Percentiles rank a stretch among this genome's conserved stretches.
Conservation (phyloP, 2,797 vertebrate species). For the Lithobates sylvaticus region DNA sequence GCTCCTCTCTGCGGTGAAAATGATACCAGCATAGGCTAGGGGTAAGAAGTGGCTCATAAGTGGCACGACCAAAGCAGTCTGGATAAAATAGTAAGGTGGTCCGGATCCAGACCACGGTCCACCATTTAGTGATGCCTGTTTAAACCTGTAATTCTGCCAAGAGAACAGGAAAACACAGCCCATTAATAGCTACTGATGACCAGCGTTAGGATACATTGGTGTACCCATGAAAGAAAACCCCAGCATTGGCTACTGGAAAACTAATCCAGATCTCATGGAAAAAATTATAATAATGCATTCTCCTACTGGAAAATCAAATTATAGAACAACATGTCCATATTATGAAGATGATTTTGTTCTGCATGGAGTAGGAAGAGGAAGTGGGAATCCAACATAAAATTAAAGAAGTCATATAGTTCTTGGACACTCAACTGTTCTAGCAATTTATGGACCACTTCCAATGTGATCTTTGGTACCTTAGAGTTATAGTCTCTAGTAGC, state of each 20-base stretch:
- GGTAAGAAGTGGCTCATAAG: no score
- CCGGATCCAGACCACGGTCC: no score
- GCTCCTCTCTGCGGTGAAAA: no score
- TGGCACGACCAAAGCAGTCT: no score
- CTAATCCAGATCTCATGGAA: neutral
- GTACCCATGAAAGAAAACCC: neutral
- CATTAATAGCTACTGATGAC: no score
- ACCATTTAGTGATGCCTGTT: no score
- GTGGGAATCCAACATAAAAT: neutral
- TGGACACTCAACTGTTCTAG: neutral
- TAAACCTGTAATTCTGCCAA: no score
- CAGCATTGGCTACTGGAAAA: neutral
- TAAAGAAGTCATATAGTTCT: neutral
- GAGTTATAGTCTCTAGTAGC: neutral
- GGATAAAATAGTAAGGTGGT: no score
- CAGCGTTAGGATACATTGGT: no score
- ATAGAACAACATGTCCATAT: neutral
- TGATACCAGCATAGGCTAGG: no score
- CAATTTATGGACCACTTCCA: neutral
- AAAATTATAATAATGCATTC: neutral
- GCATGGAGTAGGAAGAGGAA: neutral
- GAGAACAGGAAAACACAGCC: no score
- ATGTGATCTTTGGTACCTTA: neutral
- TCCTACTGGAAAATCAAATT: neutral
- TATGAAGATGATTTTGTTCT: neutral